These are phyloP conservation scores for Phacellophora camtschatica DNA, from an alignment of 30 jellyfish, hydroid and myxozoan genomes.

Conservation along the genomic window DNA sequence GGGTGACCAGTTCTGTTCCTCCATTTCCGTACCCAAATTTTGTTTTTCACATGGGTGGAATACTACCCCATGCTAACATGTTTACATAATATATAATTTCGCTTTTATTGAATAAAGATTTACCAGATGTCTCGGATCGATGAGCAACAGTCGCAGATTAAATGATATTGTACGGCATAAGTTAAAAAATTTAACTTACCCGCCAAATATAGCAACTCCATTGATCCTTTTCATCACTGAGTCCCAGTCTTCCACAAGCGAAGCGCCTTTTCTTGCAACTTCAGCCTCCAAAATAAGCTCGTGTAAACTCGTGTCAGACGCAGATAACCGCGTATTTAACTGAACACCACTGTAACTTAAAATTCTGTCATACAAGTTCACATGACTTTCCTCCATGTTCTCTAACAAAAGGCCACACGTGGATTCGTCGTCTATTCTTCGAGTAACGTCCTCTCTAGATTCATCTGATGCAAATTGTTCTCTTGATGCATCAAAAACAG, in stretches of 20 bases:
- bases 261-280: slow-evolving; percentile 36
- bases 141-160: too few species aligned
- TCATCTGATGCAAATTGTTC: neutral
- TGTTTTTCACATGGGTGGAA: too few species aligned
- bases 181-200: slow-evolving; percentile 40
- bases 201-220: slow-evolving; percentile 73
- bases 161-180: too few species aligned
- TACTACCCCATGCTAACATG: too few species aligned
- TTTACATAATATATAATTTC: too few species aligned
- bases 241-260: slow-evolving; percentile 74
- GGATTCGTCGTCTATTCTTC: slow-evolving; percentile 11
- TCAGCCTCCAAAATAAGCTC: slow-evolving; percentile 60
- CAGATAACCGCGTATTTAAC: slow-evolving; percentile 27
- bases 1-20: too few species aligned
- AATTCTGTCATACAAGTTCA: slow-evolving; percentile 26
- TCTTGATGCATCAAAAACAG: neutral
- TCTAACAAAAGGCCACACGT: slow-evolving; percentile 33
- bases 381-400: neutral
- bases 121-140: too few species aligned
- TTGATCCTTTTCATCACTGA: slow-evolving; percentile 68
- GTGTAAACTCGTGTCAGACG: slow-evolving; percentile 64
- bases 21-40: too few species aligned
- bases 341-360: slow-evolving; percentile 52
- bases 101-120: too few species aligned
- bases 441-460: neutral